Evolutionary conservation across 2,888 invertebrate species (phyloP).

Genomic region (Lepidonotus clava): DNA sequence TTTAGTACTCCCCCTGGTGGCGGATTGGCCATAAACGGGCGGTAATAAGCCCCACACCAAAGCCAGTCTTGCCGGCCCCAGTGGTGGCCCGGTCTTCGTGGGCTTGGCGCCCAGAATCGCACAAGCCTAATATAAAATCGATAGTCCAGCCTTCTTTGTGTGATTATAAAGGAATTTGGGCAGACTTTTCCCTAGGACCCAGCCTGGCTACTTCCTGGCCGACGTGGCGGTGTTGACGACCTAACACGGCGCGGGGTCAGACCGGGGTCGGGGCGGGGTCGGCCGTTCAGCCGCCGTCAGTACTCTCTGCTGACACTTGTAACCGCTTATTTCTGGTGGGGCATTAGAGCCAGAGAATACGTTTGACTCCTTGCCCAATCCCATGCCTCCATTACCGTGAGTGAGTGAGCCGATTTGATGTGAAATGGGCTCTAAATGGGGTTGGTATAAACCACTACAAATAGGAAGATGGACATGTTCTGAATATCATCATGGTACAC

Average conservation of each 20-base stretch:
- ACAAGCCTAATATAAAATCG: conserved; percentile 4
- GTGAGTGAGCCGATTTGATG: too few relatives aligned
- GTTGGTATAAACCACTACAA: too few relatives aligned
- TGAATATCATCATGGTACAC: too few relatives aligned
- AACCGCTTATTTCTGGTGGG: not conserved
- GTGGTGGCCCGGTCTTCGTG: not conserved
- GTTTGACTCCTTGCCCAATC: too few relatives aligned
- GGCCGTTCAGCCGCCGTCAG: not conserved
- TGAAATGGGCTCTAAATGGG: too few relatives aligned
- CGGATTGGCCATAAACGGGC: not conserved
- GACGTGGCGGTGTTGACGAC: too few relatives aligned
- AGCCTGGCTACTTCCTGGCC: too few relatives aligned
- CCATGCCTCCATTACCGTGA: too few relatives aligned
- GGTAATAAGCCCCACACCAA: not conserved
- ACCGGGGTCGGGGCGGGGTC: not conserved
- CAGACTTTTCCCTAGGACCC: not conserved
- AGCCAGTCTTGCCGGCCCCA: conserved; percentile 12
- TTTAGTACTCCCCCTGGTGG: not conserved
- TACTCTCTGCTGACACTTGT: not conserved
- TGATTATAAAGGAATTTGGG: conserved; percentile 11
- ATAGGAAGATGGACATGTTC: too few relatives aligned
- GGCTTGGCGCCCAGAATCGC: not conserved
- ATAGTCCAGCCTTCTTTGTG: conserved; percentile 11
- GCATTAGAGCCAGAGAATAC: too few relatives aligned
- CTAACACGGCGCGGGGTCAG: too few relatives aligned